Evolutionary conservation across 1,140 invertebrate species (phyloP), one percentile per base, ranked within the genome.

Genomic region (Drosophila simulans): DNA sequence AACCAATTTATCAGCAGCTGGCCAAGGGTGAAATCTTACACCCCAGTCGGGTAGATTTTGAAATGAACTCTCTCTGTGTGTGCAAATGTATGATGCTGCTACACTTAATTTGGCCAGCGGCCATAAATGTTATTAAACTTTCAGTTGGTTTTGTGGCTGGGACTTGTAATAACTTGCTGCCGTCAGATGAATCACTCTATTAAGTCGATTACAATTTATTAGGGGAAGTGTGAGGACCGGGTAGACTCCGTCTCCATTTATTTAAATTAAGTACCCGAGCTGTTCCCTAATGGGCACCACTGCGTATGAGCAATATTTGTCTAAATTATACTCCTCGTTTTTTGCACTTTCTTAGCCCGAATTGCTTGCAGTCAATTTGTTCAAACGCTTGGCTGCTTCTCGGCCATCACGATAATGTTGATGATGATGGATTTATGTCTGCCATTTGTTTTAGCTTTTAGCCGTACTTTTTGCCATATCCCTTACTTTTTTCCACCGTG

Each of bases 371-470:
- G 54, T 72, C 60, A 72, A 70, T 70, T 76, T 81, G 72, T 62
- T 81, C 39, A 65, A 62, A 66, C 58, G 69, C 52, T 48, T 39
- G 42, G 43, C 43, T 54, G 53, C 48, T 34, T 49, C 25, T 70
- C 51, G 63, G 43, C 37, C 55, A 40, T 56, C 46, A 59, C 35
- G 53, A 60, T 63, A 55, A 64, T 72, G 49, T 15, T 76, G 73
- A 73, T 74, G 77, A 66, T 81, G 79, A 82, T 82, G 79, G 79
- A 81, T 81, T 82, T 77, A 81, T 82, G 73, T 59, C 60, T 54
- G 17, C 59, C 68, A 81, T 77, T 81, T 81, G 73, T 77, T 81
- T 59, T 52, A 62, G 68, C 68, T 31, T 46, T 31, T 10, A 31
- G 20, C 13, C 40, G 22, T 17, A 31, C 42, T 25, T 75, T 54